Evolutionary conservation across 2,797 vertebrate genomes (phyloP), one percentile per base, ranked within the genome.

Genomic region (Mareca strepera): DNA sequence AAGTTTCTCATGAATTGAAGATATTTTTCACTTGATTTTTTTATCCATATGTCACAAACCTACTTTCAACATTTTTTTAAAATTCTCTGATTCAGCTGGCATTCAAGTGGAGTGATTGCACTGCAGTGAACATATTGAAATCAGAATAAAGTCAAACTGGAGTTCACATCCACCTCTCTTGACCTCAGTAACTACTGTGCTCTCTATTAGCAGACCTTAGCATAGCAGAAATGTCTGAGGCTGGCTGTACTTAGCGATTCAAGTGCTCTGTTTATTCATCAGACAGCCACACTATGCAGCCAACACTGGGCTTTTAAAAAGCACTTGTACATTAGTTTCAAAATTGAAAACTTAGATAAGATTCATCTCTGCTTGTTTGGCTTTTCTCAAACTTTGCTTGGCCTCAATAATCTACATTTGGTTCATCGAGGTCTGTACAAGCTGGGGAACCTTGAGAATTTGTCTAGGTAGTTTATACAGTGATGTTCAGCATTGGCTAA

Each of bases 321-420:
- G 64, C 58, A 70, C 66, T 94, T 50, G 26, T 89, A 70, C 37
- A 25, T 68, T 12, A 77, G 43, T 88, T 94, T 94, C 93, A 86
- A 76, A 92, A 66, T 25, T 76, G 15, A 78, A 85, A 93, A 60
- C 59, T 69, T 75, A 82, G 31, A 67, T 91, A 93, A 94, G 69
- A 73, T 33, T 33, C 87, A 67, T n/a, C 33, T 94, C 74, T 31
- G 28, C 17, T 79, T 17, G 7, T 80, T 82, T 93, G 86, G 85
- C 53, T 86, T 86, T 92, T 91, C 41, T 48, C 70, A 91, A 86
- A 58, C 79, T 92, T 96, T 82, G 68, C 53, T 91, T 90, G 63
- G 89, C 88, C 67, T 90, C 35, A 60, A 72, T 82, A 95, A 95
- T 77, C 81, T 83, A 22, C 82, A 66, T 67, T 43, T 80, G 60